Base-by-base conservation (phyloP, 2,888 invertebrate genomes). In the Pandemis cinnamomeana region DNA sequence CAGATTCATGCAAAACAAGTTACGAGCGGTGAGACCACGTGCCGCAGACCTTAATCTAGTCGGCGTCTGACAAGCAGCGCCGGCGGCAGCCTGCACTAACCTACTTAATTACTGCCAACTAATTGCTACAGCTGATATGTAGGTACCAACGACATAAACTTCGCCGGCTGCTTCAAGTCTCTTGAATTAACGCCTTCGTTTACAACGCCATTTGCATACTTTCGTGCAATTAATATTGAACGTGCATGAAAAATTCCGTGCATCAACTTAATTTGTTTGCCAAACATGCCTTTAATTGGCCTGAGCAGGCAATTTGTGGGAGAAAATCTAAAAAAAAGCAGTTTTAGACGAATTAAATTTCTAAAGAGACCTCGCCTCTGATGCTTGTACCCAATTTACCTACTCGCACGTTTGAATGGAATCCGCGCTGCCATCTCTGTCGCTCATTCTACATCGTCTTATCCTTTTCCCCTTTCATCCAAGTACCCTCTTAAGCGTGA, bases 1-100 rank as follows among this genome's bases (percentile, higher is more conserved):
- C 89, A 90, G 92, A 92, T 91, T 93, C 93, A 91, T 92, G 90
- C 89, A 89, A 89, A 89, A 87, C 89, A 89, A 92, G 90, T 92
- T 91, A 92, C 88, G 91, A 90, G 89, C 87, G 82, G 75, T 80
- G 90, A 84, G 89, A 83, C 88, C 88, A 85, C 86, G 87, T 83
- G 88, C 85, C 86, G 80, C 89, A 87, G 83, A 84, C 89, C 89
- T 88, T 92, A 92, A 93, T 92, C 91, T 90, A 89, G 86, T 86
- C 86, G 86, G 86, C 81, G 79, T 80, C 81, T 84, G 88, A 87
- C 87, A 86, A 84, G 84, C 80, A 78, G 80, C 66, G 76, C 77
- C 80, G 79, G 83, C 83, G 83, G 84, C 82, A 81, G 83, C 87
- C 82, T 85, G 84, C 86, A 84, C 87, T 87, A 83, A 87, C 90